These are phyloP conservation scores for Parapsyche elsis DNA, from an alignment of 1,140 invertebrate genomes.

Conservation along the genomic window DNA sequence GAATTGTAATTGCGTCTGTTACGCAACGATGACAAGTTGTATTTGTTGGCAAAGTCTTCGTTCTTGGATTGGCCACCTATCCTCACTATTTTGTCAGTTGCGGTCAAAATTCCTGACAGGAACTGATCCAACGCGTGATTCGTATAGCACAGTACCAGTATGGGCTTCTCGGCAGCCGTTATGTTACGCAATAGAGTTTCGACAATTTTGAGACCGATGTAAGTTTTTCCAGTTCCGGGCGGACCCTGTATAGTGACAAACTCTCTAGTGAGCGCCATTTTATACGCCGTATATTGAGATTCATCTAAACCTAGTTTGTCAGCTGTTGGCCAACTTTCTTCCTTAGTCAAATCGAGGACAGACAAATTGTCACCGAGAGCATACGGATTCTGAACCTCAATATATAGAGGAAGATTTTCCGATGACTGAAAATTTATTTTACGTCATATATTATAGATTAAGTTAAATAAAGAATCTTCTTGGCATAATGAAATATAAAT, in stretches of 20 bases:
- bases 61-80: constrained; percentile 79
- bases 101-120: constrained; percentile 74
- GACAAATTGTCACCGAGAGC: constrained; percentile 13
- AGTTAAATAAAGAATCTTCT: no score
- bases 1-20: not conserved
- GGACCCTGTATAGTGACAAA: constrained; percentile 83
- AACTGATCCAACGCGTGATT: constrained; percentile 93
- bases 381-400: constrained; percentile 18
- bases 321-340: constrained; percentile 62
- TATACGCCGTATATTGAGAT: constrained; percentile 71
- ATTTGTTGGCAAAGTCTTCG: constrained; percentile 62
- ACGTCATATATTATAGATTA: no score
- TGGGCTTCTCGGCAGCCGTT: constrained; percentile 62
- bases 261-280: constrained; percentile 71
- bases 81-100: constrained; percentile 72
- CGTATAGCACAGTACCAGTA: constrained; percentile 85
- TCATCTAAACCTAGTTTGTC: constrained; percentile 67
- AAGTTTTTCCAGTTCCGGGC: constrained; percentile 86
- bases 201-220: constrained; percentile 75
- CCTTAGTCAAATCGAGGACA: constrained; percentile 54
- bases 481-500: no score
- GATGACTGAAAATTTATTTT: not conserved
- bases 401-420: constrained; percentile 57
- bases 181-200: constrained; percentile 70
- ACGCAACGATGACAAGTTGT: constrained; percentile 61